A percentile compares a stretch with the other conserved stretches of the same genome.
These are phyloP conservation scores for Hemithea aestivaria DNA, from an alignment of 2,888 invertebrate species.

Conservation along the genomic window DNA sequence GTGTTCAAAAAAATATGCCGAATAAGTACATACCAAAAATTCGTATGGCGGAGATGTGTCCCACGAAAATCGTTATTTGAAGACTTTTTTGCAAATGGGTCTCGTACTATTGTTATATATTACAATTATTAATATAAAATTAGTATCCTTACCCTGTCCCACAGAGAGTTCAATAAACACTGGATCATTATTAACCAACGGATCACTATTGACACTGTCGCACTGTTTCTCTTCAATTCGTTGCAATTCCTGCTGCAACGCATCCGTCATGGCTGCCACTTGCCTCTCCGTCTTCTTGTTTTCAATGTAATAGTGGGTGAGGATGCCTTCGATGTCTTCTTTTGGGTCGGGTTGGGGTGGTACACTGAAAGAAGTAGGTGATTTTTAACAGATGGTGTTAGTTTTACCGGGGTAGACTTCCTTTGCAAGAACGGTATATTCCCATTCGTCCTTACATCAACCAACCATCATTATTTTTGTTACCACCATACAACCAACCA, in stretches of 20 bases:
- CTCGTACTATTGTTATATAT: too few relatives aligned
- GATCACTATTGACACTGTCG: background rate
- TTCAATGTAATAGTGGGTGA: conserved; percentile 60
- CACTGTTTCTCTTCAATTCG: conserved; percentile 8
- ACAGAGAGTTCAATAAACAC: conserved; percentile 57
- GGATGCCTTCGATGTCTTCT: conserved; percentile 60
- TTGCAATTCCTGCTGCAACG: conserved; percentile 2
- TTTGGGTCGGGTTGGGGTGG: conserved; percentile 11
- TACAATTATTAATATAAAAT: too few relatives aligned
- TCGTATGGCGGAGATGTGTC: too few relatives aligned
- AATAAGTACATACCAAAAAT: too few relatives aligned
- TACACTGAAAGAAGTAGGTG: conserved; percentile 6
- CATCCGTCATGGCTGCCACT: conserved; percentile 21
- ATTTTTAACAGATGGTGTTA: background rate
- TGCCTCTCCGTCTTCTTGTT: conserved; percentile 39
- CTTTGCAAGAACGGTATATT: too few relatives aligned
- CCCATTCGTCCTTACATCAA: too few relatives aligned
- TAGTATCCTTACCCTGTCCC: conserved; percentile 47
- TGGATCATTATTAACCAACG: conserved; percentile 25
- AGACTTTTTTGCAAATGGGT: too few relatives aligned
- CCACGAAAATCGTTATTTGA: too few relatives aligned
- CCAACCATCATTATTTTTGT: too few relatives aligned
- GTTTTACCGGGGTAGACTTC: too few relatives aligned
- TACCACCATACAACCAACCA: too few relatives aligned
- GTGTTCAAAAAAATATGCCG: too few relatives aligned